phyloP scores from a whole-genome alignment of 2,888 invertebrate genomes.

The Stenodema calcarata region DNA sequence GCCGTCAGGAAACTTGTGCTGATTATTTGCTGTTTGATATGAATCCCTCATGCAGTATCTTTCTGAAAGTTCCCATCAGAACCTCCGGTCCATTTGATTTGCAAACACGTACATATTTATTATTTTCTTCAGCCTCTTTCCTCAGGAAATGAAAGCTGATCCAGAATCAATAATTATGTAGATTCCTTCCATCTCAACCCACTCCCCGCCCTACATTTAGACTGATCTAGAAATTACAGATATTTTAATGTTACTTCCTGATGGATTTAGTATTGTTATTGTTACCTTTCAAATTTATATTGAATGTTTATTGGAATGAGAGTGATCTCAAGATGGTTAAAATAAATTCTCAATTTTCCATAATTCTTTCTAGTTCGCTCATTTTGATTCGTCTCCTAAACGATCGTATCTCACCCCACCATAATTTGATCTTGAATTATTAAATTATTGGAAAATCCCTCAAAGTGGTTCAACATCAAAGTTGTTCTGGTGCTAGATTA shows the following conservation, averaged over 20 bases:
- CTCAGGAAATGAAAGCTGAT: too few relatives aligned
- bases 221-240: background rate
- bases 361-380: background rate
- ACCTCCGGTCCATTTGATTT: too few relatives aligned
- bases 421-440: background rate
- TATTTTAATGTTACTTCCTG: background rate
- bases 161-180: background rate
- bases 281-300: background rate
- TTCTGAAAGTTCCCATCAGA: too few relatives aligned
- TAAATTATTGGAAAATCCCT: background rate
- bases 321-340: background rate
- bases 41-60: too few relatives aligned
- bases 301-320: background rate
- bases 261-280: background rate
- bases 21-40: too few relatives aligned
- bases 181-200: too few relatives aligned
- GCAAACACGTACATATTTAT: too few relatives aligned
- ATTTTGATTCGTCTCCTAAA: background rate
- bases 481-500: too few relatives aligned
- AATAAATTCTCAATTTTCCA: background rate
- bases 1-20: too few relatives aligned
- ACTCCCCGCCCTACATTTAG: background rate
- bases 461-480: too few relatives aligned
- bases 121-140: too few relatives aligned
- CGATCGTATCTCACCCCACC: background rate